Conservation (phyloP, 2,888 invertebrate genomes). For the Sericinus montela region DNA sequence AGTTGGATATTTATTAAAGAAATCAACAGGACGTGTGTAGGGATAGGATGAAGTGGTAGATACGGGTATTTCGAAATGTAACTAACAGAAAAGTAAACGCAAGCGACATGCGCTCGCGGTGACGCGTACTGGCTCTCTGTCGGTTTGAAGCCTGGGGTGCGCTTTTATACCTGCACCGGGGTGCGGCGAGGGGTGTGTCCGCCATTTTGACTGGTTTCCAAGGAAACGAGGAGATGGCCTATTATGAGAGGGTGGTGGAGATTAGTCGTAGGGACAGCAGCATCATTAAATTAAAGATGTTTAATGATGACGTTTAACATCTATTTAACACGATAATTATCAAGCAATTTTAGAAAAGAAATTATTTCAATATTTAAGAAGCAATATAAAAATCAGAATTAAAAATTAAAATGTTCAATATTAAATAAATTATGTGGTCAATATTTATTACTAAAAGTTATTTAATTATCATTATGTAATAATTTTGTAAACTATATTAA, state of each 20-base stretch:
- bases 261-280: constrained; percentile 69
- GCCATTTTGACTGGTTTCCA: constrained; percentile 72
- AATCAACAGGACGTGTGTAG: constrained; percentile 24
- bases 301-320: too few relatives aligned
- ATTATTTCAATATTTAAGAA: too few relatives aligned
- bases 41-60: constrained; percentile 26
- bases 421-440: too few relatives aligned
- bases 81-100: constrained; percentile 39
- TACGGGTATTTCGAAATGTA: constrained; percentile 38
- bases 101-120: constrained; percentile 42
- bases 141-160: constrained; percentile 39
- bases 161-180: constrained; percentile 57
- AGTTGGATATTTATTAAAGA: constrained; percentile 22
- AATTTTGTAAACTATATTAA: too few relatives aligned
- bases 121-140: constrained; percentile 67
- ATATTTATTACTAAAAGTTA: too few relatives aligned
- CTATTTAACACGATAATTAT: too few relatives aligned
- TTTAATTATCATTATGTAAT: too few relatives aligned
- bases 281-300: constrained; percentile 19
- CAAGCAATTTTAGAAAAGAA: too few relatives aligned
- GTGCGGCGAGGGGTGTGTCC: constrained; percentile 48
- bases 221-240: constrained; percentile 76
- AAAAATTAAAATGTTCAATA: too few relatives aligned
- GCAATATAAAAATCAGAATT: too few relatives aligned
- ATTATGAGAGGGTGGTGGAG: constrained; percentile 76